These are phyloP conservation scores for Diadophis punctatus DNA, from an alignment of 2,113 vertebrate species.

Conservation along the genomic window DNA sequence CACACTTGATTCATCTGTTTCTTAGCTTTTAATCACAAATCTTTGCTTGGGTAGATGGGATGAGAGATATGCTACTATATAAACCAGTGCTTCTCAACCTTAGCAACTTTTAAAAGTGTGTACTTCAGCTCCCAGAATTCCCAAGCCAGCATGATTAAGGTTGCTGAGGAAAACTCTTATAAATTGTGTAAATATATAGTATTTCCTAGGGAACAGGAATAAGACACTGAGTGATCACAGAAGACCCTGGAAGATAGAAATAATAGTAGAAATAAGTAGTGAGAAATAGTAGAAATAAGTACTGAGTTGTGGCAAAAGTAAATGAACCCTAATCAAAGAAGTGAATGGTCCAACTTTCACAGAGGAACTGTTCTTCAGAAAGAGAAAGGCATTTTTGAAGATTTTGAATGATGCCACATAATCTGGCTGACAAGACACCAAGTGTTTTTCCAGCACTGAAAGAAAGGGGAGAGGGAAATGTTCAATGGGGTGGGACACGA, in stretches of 20 bases:
- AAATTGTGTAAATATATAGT: not conserved
- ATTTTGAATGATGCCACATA: not conserved
- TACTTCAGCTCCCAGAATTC: not conserved
- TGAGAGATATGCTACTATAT: not conserved
- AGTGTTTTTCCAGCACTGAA: not conserved
- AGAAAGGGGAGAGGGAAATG: not conserved
- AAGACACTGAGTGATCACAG: not conserved
- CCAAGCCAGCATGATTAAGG: not conserved
- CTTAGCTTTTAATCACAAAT: not conserved
- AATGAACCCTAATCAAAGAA: not conserved
- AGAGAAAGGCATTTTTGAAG: not conserved
- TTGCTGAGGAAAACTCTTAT: not conserved
- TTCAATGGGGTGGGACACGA: fast-evolving
- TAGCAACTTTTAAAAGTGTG: not conserved
- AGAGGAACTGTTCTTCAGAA: not conserved
- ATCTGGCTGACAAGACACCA: not conserved
- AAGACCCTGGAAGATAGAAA: not conserved
- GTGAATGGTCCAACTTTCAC: not conserved
- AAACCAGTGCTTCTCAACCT: not conserved
- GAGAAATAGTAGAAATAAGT: not conserved
- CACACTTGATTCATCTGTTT: not conserved
- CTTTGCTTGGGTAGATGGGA: not conserved
- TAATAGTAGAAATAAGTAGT: not conserved
- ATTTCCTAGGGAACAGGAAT: not conserved
- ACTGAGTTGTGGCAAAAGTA: not conserved